Conservation (phyloP, 2,888 invertebrate genomes). For the Tiphia femorata region DNA sequence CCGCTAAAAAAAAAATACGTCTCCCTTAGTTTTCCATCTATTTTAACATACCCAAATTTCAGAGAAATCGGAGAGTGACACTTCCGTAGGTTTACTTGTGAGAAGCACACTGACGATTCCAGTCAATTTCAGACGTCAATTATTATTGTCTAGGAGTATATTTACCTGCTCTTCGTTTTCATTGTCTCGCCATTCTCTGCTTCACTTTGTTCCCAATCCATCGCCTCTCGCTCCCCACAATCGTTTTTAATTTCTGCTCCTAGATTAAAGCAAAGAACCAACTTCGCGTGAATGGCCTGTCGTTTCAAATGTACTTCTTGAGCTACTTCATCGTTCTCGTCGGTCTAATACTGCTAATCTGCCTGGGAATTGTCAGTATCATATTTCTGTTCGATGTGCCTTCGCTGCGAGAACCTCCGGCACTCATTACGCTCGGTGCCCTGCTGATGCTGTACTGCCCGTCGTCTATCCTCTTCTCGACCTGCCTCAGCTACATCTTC, state of each 20-base stretch:
- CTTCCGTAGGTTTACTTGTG: too few species aligned
- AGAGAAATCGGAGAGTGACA: too few species aligned
- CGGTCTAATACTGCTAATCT: constrained; percentile 78
- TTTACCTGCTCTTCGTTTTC: too few species aligned
- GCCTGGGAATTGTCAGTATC: constrained; percentile 74
- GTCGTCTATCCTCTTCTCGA: constrained; percentile 81
- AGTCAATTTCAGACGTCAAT: too few species aligned
- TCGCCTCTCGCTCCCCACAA: too few species aligned
- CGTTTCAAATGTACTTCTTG: constrained; percentile 81
- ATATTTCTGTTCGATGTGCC: constrained; percentile 80
- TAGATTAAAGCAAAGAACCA: constrained; percentile 88
- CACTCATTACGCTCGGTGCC: constrained; percentile 77
- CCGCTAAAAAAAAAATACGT: too few species aligned
- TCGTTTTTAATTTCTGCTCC: constrained; percentile 46
- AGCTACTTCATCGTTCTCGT: constrained; percentile 82
- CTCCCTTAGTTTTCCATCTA: too few species aligned
- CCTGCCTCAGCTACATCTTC: constrained; percentile 84
- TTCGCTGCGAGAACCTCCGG: constrained; percentile 78
- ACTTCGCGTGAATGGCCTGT: constrained; percentile 83
- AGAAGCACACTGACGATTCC: too few species aligned
- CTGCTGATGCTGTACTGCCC: constrained; percentile 81
- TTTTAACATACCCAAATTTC: too few species aligned
- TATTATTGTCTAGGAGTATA: too few species aligned
- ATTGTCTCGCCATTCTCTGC: neutral
- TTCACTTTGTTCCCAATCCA: neutral